Conservation (phyloP, 2,888 invertebrate genomes). For the Lottia scabra region DNA sequence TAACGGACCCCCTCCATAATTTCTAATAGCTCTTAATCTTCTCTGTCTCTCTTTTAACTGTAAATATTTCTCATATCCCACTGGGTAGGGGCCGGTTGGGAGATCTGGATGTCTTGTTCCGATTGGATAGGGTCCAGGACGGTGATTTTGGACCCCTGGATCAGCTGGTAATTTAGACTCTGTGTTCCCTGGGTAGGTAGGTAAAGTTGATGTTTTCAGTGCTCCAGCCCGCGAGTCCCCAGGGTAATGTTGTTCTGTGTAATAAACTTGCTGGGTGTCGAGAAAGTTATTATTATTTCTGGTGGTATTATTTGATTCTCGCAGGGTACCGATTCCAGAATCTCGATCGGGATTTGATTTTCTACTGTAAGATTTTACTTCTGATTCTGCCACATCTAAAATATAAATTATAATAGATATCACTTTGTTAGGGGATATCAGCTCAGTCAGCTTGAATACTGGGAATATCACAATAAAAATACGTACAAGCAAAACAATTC, state of each 20-base stretch:
- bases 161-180: constrained; percentile 3
- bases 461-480: no score
- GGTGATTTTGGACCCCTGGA: background rate
- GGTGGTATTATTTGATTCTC: background rate
- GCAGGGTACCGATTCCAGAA: background rate
- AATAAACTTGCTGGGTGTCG: background rate
- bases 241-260: background rate
- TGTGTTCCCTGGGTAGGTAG: background rate
- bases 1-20: background rate
- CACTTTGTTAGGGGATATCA: no score
- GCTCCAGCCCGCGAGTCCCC: background rate
- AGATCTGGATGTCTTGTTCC: constrained; percentile 28
- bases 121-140: constrained; percentile 23
- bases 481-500: no score
- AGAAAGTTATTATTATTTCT: background rate
- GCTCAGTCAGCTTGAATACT: no score
- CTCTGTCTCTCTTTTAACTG: constrained; percentile 59
- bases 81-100: constrained; percentile 16
- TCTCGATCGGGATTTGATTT: background rate
- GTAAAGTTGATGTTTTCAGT: background rate
- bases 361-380: background rate
- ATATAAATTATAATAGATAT: no score
- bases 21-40: constrained; percentile 52
- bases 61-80: constrained; percentile 61
- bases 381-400: background rate